These are phyloP conservation scores for Leptopilina syphax DNA, from an alignment of 2,888 invertebrate species.

Conservation along the genomic window DNA sequence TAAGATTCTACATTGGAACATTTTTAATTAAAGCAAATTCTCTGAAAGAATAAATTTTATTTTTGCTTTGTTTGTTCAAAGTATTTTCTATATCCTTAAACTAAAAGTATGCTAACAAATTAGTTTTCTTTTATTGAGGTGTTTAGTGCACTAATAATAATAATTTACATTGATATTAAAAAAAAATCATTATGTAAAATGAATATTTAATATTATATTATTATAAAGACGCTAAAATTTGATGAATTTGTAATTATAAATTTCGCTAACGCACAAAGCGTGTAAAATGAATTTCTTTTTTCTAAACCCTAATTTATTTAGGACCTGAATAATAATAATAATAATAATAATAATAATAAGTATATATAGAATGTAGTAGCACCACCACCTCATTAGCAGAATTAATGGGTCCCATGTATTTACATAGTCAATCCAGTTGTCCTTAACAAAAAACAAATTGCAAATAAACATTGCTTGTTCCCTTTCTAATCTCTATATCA, in stretches of 20 bases:
- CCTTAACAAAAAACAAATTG: constrained; percentile 1
- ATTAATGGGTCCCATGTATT: constrained; percentile 25
- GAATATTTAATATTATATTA: no score
- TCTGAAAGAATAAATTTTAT: background rate
- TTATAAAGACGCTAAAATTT: no score
- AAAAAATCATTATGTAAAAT: no score
- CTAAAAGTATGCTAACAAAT: background rate
- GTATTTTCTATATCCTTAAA: background rate
- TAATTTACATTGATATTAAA: no score
- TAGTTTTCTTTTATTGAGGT: no score
- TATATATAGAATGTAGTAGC: constrained; percentile 12
- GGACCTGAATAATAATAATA: background rate
- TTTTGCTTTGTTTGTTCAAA: background rate
- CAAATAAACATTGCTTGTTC: constrained; percentile 50
- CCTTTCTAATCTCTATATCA: constrained; percentile 59
- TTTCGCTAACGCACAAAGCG: background rate
- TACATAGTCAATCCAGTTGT: constrained; percentile 37
- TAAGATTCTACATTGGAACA: no score
- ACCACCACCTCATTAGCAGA: constrained; percentile 39
- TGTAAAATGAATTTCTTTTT: background rate
- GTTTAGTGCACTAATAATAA: no score
- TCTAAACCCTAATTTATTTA: background rate
- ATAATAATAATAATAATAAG: background rate
- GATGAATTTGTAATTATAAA: background rate
- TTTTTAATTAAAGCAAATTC: no score